phyloP scores from a whole-genome alignment of 2,797 vertebrate species.

The Ispidina picta region DNA sequence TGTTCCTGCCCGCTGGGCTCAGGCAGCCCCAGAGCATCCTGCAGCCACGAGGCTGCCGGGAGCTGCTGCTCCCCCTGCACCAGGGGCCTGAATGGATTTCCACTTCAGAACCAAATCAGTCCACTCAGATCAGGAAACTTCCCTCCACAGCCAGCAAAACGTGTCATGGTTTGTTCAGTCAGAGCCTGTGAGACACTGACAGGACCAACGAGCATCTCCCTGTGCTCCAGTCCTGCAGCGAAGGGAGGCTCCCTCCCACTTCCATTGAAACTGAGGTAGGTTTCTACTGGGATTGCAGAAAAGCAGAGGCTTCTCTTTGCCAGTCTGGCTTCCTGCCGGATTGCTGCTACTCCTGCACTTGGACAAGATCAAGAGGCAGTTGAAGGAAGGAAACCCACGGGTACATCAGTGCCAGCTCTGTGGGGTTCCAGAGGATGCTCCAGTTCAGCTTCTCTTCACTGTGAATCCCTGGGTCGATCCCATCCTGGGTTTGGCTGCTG shows the following conservation, averaged over 20 bases:
- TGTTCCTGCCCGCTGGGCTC: neutral
- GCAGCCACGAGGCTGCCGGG: neutral
- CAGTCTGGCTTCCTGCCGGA: neutral
- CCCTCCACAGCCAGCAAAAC: neutral
- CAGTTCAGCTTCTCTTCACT: fast-evolving
- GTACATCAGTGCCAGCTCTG: fast-evolving
- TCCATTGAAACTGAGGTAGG: fast-evolving
- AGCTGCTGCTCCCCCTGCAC: neutral
- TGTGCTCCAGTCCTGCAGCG: neutral
- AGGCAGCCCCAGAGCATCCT: neutral
- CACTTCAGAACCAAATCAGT: neutral
- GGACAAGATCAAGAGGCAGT: fast-evolving
- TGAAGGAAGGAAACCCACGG: neutral
- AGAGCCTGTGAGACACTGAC: neutral
- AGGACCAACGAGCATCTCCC: neutral
- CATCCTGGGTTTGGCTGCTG: neutral
- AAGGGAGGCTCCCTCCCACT: neutral
- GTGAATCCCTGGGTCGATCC: fast-evolving
- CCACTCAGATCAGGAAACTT: neutral
- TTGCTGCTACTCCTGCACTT: neutral
- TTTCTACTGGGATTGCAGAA: neutral
- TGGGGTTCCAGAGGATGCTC: neutral
- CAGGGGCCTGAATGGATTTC: neutral
- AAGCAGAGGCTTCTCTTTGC: neutral
- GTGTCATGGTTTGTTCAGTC: neutral